Percentiles rank a stretch among this genome's conserved stretches.
phyloP scores from a whole-genome alignment of 1,140 invertebrate genomes.

The Calephelis virginiensis region DNA sequence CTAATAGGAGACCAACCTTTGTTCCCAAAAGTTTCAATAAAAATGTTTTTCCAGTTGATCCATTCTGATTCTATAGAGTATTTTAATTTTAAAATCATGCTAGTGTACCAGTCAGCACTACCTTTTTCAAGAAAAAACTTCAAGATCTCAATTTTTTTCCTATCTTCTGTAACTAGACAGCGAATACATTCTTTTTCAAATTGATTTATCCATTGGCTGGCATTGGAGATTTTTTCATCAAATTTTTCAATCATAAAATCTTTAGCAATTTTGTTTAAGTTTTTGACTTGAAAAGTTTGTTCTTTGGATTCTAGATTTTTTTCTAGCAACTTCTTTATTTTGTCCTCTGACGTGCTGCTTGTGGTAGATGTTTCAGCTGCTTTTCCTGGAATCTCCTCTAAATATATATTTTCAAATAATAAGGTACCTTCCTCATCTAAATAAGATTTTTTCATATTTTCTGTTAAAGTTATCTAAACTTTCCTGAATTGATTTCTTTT shows the following conservation, averaged over 20 bases:
- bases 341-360: neutral
- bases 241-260: slow-evolving; percentile 40
- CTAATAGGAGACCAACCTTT: slow-evolving; percentile 35
- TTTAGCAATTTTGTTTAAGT: slow-evolving; percentile 26
- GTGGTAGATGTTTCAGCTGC: neutral
- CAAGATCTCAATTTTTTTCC: slow-evolving; percentile 43
- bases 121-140: slow-evolving; percentile 41
- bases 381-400: slow-evolving; percentile 32
- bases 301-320: slow-evolving; percentile 24
- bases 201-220: slow-evolving; percentile 39
- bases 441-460: slow-evolving; percentile 31
- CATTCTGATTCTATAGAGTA: slow-evolving; percentile 35
- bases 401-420: slow-evolving; percentile 33
- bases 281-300: neutral
- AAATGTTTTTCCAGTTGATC: slow-evolving; percentile 39
- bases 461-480: slow-evolving; percentile 34
- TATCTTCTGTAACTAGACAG: slow-evolving; percentile 36
- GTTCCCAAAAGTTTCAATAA: slow-evolving; percentile 38
- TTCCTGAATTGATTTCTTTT: slow-evolving; percentile 30
- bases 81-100: slow-evolving; percentile 37
- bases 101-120: slow-evolving; percentile 45
- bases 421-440: slow-evolving; percentile 38
- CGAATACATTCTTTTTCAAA: slow-evolving; percentile 48
- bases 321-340: neutral
- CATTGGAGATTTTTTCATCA: slow-evolving; percentile 32